Percentiles rank a stretch among this genome's conserved stretches.
Conservation (phyloP, 2,888 invertebrate genomes). For the Eupeodes latifasciatus region DNA sequence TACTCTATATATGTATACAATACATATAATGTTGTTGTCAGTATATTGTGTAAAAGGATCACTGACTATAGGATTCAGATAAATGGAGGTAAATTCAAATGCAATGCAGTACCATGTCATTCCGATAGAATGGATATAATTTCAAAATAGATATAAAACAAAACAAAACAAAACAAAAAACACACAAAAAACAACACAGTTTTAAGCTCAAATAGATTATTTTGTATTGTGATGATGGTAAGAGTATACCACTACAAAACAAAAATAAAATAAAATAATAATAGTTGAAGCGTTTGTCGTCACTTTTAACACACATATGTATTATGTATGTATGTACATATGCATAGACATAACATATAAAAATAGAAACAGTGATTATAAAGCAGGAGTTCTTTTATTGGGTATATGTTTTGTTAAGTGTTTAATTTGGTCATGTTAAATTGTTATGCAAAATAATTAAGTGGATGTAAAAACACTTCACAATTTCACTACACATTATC, state of each 20-base stretch:
- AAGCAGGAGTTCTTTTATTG: background rate
- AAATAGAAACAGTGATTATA: background rate
- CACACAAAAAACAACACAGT: background rate
- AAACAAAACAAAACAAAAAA: background rate
- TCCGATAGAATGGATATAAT: slow-evolving; percentile 30
- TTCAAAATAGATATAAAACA: background rate
- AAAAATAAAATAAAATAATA: slow-evolving; percentile 16
- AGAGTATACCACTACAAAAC: background rate
- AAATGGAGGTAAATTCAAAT: slow-evolving; percentile 6
- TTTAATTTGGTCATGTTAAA: slow-evolving; percentile 14
- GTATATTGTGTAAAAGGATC: background rate
- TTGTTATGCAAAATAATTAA: background rate
- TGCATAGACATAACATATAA: background rate
- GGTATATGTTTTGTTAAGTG: background rate
- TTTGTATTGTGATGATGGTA: slow-evolving; percentile 27
- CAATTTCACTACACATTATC: background rate
- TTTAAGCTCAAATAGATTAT: slow-evolving; percentile 47
- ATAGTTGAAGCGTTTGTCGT: slow-evolving; percentile 37
- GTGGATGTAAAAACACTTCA: background rate
- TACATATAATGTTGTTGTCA: background rate
- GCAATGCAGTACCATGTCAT: slow-evolving; percentile 21
- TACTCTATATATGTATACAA: background rate
- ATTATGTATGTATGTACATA: no score
- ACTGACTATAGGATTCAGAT: background rate
- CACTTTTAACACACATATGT: slow-evolving; percentile 10